Evolutionary conservation across 2,797 vertebrate species (phyloP).

Genomic region (Eulemur albifrons): DNA sequence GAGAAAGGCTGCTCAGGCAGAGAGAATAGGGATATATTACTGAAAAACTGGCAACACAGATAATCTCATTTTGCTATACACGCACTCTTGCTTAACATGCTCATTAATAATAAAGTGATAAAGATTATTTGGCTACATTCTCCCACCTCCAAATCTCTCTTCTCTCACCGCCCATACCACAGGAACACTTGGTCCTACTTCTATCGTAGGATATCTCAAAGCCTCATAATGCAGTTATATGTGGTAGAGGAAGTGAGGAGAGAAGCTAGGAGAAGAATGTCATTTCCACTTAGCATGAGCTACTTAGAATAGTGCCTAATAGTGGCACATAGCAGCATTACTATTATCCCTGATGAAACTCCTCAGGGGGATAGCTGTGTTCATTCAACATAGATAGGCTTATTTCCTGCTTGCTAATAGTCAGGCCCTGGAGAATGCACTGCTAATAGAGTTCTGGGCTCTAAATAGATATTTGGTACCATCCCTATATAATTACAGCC

Average conservation of each 20-base stretch:
- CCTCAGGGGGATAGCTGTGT: neutral
- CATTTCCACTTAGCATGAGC: neutral
- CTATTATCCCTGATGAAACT: neutral
- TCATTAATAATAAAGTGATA: neutral
- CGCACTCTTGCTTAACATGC: neutral
- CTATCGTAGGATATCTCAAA: neutral
- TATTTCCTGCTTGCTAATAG: slow-evolving; percentile 41
- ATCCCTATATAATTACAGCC: neutral
- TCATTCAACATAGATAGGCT: neutral
- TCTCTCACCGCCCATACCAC: neutral
- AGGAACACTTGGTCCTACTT: neutral
- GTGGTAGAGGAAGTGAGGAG: neutral
- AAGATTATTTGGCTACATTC: neutral
- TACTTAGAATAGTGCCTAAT: neutral
- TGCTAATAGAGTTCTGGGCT: neutral
- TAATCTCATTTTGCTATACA: neutral
- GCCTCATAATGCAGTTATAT: neutral
- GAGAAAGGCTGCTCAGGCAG: neutral
- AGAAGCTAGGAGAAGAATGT: neutral
- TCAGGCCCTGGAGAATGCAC: neutral
- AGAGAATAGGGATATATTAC: neutral
- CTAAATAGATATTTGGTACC: slow-evolving; percentile 31
- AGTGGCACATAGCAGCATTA: neutral
- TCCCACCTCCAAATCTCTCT: neutral
- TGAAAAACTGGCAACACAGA: neutral